Evolutionary conservation across 2,888 invertebrate genomes (phyloP), one percentile per base, ranked within the genome.

Genomic region (Ganaspis brasiliensis): DNA sequence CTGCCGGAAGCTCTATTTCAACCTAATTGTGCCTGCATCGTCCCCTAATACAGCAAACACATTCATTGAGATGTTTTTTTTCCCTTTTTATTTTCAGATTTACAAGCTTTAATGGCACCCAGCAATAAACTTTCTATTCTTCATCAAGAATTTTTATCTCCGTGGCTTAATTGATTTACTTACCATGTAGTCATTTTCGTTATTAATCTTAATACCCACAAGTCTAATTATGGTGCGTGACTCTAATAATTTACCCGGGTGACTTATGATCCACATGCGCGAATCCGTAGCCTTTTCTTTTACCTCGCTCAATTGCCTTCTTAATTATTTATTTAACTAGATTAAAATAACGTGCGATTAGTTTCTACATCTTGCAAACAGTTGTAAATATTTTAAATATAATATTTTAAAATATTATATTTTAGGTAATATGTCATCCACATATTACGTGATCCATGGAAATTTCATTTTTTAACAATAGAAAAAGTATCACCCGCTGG

Each of bases 1-100:
- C 81, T 83, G 82, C 87, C 90, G 90, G 90, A 90, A 90, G 87
- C 87, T 89, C 89, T 90, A 90, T 90, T 89, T 90, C 89, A 90
- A 86, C 87, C 87, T 90, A 90, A 90, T 90, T 90, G 90, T 89
- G 73, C 71, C 57, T 72, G 63, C 73, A 45, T 63, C 76, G 75
- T 67, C 74, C 59, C 45, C 49, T 63, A 35, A 63, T 35, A 45
- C 14, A 21, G 12, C 14, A 21, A 40, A 67, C 21, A 0, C 9
- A 40, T n/a, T 21, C 21, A 45, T 16, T 21, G 12, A 45, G 14
- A 56, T 16, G 9, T 8, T 8, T 49, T 52, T 6, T 52, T 52
- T 52, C 9, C 4, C 6, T 52, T n/a, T 67, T 67, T 40, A 67
- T 45, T 67, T 21, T 24, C 40, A 21, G 10, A 63, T 12, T 40